These are phyloP conservation scores for Tubulanus polymorphus DNA, from an alignment of 2,888 invertebrate genomes.

Conservation along the genomic window DNA sequence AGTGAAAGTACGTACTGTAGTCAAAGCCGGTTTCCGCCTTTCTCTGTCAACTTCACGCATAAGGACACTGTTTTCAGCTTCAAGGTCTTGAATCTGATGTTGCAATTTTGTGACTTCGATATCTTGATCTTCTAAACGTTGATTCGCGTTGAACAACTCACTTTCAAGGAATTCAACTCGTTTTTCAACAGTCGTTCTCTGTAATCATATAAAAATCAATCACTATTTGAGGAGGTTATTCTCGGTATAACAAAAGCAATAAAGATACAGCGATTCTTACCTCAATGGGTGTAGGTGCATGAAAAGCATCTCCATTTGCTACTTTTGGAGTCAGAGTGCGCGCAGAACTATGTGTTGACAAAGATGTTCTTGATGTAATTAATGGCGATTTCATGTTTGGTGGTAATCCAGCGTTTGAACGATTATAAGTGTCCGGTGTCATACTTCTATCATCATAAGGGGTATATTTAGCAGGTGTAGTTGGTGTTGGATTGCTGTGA, in stretches of 20 bases:
- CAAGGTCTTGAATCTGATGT: conserved; percentile 25
- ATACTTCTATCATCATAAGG: background rate
- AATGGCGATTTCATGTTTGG: background rate
- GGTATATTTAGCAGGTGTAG: background rate
- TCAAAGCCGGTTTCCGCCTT: no score
- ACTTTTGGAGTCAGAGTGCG: conserved; percentile 34
- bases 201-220: no score
- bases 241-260: background rate
- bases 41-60: no score
- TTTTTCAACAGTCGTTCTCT: no score
- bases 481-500: background rate
- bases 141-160: no score
- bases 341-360: conserved; percentile 27
- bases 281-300: no score
- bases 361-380: background rate
- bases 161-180: no score
- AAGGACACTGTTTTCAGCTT: conserved; percentile 29
- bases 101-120: no score
- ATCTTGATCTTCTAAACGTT: no score
- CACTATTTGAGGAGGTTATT: background rate
- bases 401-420: no score
- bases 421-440: background rate
- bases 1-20: no score
- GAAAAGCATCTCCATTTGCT: conserved; percentile 9
- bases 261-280: background rate